A percentile compares a stretch with the other conserved stretches of the same genome.
These are phyloP conservation scores for Mizuhopecten yessoensis DNA, from an alignment of 1,140 invertebrate genomes.

Conservation along the genomic window DNA sequence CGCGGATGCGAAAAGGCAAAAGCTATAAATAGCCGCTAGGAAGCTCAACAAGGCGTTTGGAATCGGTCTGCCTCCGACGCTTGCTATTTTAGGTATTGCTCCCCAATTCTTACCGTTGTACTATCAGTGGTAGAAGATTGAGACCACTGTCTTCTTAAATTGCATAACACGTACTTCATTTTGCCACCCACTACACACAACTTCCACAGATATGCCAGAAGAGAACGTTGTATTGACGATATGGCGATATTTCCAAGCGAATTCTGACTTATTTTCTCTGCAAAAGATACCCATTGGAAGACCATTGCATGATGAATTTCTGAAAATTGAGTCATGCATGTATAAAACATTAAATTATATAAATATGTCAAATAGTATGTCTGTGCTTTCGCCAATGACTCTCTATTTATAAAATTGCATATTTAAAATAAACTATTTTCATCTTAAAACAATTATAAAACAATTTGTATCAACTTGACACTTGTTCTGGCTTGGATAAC, in stretches of 20 bases:
- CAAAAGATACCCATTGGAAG: neutral
- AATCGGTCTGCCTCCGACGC: neutral
- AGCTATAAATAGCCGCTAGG: neutral
- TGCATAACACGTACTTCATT: neutral
- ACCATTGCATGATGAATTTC: too few species aligned
- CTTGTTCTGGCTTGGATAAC: too few species aligned
- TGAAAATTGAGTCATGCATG: too few species aligned
- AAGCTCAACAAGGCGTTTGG: neutral
- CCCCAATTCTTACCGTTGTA: neutral
- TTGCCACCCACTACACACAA: neutral
- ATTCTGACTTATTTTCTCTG: neutral
- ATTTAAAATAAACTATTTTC: too few species aligned
- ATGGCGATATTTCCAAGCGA: neutral
- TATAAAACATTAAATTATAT: too few species aligned
- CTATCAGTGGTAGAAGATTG: neutral
- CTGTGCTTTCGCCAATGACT: too few species aligned
- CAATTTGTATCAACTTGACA: too few species aligned
- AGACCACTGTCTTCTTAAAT: neutral
- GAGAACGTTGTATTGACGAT: neutral
- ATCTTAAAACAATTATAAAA: too few species aligned
- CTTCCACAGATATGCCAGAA: neutral
- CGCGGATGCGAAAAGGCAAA: conserved; percentile 22
- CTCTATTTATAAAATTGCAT: too few species aligned
- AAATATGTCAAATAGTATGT: too few species aligned
- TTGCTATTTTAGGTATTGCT: neutral